Evolutionary conservation across 2,797 vertebrate species (phyloP), one percentile per base, ranked within the genome.

Genomic region (Callimico goeldii): DNA sequence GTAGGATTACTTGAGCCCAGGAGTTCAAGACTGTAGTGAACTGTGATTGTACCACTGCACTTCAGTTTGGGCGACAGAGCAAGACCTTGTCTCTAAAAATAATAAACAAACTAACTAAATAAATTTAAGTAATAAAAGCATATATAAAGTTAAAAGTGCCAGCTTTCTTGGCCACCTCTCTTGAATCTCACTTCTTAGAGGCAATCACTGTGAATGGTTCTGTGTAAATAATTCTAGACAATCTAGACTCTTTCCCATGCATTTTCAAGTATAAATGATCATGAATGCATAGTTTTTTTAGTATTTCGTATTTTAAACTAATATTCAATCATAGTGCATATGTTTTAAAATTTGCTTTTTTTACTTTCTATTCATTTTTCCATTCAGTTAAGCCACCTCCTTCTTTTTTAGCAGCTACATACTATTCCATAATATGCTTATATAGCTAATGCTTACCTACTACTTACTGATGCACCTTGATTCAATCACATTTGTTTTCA

Each of bases 291-390:
- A 79, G 20, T 76, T 58, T 46, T 82, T 90, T 79, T 57, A 96
- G 30, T 55, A 82, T 82, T 95, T 70, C 52, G 6, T 41, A 91
- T 75, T 91, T 90, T 81, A 95, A 93, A 75, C 57, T 90, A 73
- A 77, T 79, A 93, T 1, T 75, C 33, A 83, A 94, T 90, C 73
- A 82, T 36, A 87, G 1, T 85, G 15, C 58, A 89, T 4, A 58
- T 88, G 24, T 94, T 84, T 95, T 81, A 95, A 8, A 77, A 87
- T 84, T 91, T 89, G n/a, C 22, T 77, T 72, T 87, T 81, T 57
- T 39, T 33, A 58, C 19, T 57, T 79, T 87, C 76, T 39, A 92
- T 28, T 82, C 58, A 80, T 67, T 48, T 72, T 91, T n/a, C 55
- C 67, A 93, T 75, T 92, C n/a, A 88, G 83, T 48, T 61, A 96